These are phyloP conservation scores for Lithophane socia DNA, from an alignment of 2,888 invertebrate genomes.

Conservation along the genomic window DNA sequence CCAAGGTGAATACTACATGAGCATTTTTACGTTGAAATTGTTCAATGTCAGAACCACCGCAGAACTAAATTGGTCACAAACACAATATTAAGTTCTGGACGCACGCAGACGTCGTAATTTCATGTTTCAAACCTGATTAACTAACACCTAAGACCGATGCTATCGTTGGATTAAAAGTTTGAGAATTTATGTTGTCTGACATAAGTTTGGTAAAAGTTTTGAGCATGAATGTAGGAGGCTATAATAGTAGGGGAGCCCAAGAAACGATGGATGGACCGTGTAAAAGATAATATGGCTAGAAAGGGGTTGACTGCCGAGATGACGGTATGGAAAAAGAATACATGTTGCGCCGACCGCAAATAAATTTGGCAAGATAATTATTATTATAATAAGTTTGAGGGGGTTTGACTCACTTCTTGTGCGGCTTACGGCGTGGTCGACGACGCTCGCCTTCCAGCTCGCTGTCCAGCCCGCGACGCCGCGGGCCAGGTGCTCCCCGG, in stretches of 20 bases:
- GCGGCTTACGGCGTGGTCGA: slow-evolving; percentile 79
- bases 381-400: slow-evolving; percentile 9
- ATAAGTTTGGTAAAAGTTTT: slow-evolving; percentile 6
- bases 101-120: slow-evolving; percentile 63
- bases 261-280: not conserved
- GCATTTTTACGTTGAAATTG: slow-evolving; percentile 81
- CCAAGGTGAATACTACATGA: slow-evolving; percentile 82
- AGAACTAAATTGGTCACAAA: slow-evolving; percentile 82
- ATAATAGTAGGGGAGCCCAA: not conserved
- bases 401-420: slow-evolving; percentile 77
- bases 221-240: not conserved
- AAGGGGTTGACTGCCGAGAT: not conserved
- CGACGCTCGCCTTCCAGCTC: slow-evolving; percentile 85
- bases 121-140: slow-evolving; percentile 53
- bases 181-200: slow-evolving; percentile 1
- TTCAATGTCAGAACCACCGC: slow-evolving; percentile 86
- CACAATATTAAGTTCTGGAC: slow-evolving; percentile 61
- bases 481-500: slow-evolving; percentile 76
- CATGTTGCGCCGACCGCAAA: not conserved
- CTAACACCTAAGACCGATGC: slow-evolving; percentile 18
- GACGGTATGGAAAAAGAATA: not conserved
- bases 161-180: slow-evolving; percentile 9
- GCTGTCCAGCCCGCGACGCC: slow-evolving; percentile 83
- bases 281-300: not conserved
- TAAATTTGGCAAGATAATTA: not conserved